Conservation (phyloP, 2,113 vertebrate genomes). For the Helogale parvula region DNA sequence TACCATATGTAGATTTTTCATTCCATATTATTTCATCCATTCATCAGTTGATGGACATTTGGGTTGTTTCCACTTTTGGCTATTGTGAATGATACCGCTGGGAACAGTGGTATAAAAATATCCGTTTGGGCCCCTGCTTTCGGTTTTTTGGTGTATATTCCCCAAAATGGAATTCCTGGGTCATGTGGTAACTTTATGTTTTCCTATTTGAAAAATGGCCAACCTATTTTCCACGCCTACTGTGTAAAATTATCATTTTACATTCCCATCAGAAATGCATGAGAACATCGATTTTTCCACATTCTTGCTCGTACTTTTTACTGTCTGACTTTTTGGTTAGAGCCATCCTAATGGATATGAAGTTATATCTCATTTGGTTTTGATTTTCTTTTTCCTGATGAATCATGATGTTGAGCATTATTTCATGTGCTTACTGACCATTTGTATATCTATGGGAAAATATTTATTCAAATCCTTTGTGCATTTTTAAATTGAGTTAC, state of each 20-base stretch:
- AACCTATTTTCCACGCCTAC: neutral
- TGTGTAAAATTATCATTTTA: neutral
- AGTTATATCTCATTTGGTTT: neutral
- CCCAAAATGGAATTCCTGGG: neutral
- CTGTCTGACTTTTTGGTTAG: neutral
- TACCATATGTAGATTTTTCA: neutral
- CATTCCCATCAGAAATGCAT: neutral
- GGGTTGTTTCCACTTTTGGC: neutral
- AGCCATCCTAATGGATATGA: neutral
- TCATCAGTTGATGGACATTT: neutral
- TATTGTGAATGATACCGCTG: neutral
- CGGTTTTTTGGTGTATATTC: neutral
- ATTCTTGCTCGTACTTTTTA: neutral
- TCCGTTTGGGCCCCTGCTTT: neutral
- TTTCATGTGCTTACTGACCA: slow-evolving; percentile 9
- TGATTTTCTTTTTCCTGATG: slow-evolving; percentile 26
- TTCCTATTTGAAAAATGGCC: neutral
- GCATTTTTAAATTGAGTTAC: neutral
- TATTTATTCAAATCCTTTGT: neutral
- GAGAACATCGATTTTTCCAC: neutral
- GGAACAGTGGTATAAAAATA: neutral
- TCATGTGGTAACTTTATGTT: slow-evolving; percentile 14
- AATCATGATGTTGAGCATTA: neutral
- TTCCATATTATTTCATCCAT: neutral
- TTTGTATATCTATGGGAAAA: neutral